phyloP scores from a whole-genome alignment of 37 sponge, comb jelly and placozoan species.

The Cladorhizidae sp. region DNA sequence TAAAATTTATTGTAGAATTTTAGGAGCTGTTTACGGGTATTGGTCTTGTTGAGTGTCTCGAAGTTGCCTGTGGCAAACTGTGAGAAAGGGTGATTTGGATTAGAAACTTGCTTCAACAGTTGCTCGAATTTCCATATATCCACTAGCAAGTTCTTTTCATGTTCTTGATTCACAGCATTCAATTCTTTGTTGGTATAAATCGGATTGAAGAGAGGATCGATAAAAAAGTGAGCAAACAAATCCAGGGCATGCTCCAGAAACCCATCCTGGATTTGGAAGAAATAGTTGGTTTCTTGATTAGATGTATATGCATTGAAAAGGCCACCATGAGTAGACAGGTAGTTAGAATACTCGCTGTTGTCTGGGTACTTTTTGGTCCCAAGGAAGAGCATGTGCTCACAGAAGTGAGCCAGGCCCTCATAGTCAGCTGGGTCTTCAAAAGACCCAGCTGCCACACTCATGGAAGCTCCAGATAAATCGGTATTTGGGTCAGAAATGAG shows the following conservation, averaged over 20 bases:
- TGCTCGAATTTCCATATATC: slow-evolving; percentile 78
- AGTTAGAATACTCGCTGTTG: slow-evolving; percentile 66
- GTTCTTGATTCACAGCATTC: slow-evolving; percentile 91
- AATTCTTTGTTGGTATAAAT: slow-evolving; percentile 63
- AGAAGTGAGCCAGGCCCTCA: slow-evolving; percentile 93
- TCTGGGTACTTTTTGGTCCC: slow-evolving; percentile 88
- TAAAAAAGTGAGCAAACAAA: slow-evolving; percentile 88
- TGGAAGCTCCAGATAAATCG: slow-evolving; percentile 69
- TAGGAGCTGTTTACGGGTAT: slow-evolving; percentile 19
- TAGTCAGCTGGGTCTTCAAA: slow-evolving; percentile 68
- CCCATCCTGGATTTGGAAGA: slow-evolving; percentile 63
- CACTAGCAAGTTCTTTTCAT: slow-evolving; percentile 59
- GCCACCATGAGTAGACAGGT: slow-evolving; percentile 82
- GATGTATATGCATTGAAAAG: slow-evolving; percentile 91
- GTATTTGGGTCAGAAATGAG: slow-evolving; percentile 84
- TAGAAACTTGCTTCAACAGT: slow-evolving; percentile 72
- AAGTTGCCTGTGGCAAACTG: slow-evolving; percentile 68
- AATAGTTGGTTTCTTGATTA: slow-evolving; percentile 88
- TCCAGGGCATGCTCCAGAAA: slow-evolving; percentile 77
- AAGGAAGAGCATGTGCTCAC: slow-evolving; percentile 98
- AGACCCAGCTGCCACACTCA: slow-evolving; percentile 85
- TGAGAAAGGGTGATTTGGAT: slow-evolving; percentile 60
- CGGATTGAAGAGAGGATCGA: slow-evolving; percentile 73
- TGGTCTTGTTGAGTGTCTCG: slow-evolving; percentile 61
- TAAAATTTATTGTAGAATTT: slow-evolving; percentile 56